A percentile compares a stretch with the other conserved stretches of the same genome.
Conservation (phyloP, 2,888 invertebrate genomes). For the Aporophyla lueneburgensis region DNA sequence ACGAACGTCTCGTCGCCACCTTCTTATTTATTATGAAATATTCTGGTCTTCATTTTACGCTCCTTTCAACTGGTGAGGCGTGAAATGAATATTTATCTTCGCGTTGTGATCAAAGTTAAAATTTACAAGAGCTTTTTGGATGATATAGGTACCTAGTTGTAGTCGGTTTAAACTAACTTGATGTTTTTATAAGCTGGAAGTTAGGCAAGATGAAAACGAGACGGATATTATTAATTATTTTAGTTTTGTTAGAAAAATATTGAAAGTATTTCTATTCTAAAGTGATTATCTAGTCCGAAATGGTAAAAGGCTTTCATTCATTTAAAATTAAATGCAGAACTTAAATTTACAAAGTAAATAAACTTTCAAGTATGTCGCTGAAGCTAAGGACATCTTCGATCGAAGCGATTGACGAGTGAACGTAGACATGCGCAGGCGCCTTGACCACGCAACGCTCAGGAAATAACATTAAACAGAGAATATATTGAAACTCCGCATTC, state of each 20-base stretch:
- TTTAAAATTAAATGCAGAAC: slow-evolving; percentile 29
- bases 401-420: slow-evolving; percentile 69
- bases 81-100: slow-evolving; percentile 57
- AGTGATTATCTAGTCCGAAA: background rate
- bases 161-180: background rate
- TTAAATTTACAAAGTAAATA: slow-evolving; percentile 48
- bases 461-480: slow-evolving; percentile 59
- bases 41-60: slow-evolving; percentile 60
- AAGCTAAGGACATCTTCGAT: slow-evolving; percentile 53
- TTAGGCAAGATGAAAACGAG: background rate
- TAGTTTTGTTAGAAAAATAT: background rate
- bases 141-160: background rate
- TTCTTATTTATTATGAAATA: slow-evolving; percentile 67
- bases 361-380: slow-evolving; percentile 51
- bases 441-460: slow-evolving; percentile 62
- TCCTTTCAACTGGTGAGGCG: slow-evolving; percentile 57
- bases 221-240: background rate
- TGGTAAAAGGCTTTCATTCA: background rate
- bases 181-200: background rate
- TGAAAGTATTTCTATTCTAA: background rate
- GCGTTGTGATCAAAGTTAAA: slow-evolving; percentile 56
- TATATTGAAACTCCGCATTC: slow-evolving; percentile 36
- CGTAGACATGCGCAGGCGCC: slow-evolving; percentile 68
- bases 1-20: slow-evolving; percentile 65
- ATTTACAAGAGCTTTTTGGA: slow-evolving; percentile 32